Evolutionary conservation across 2,888 invertebrate genomes (phyloP), one percentile per base, ranked within the genome.

Genomic region (Pantelozetes paolii): DNA sequence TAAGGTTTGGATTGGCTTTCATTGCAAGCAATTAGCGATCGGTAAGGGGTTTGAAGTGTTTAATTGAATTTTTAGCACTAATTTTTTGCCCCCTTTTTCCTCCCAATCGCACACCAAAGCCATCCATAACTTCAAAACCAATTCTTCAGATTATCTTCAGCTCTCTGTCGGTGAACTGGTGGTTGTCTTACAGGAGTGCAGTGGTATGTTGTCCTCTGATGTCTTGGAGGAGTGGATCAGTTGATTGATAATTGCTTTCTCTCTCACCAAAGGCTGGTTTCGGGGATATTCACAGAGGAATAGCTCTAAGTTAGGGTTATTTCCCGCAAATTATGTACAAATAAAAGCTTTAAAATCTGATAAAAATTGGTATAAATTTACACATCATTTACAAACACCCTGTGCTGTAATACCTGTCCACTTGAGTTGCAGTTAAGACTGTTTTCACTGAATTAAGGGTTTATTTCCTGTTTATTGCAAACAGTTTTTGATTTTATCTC

Each of bases 81-180:
- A 13, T n/a, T n/a, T 20, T 20, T 50, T 20, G 50, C n/a, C n/a
- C n/a, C n/a, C n/a, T 78, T 78, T 88, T 40, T 6, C 18, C 13
- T 45, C 45, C 45, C 13, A n/a, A n/a, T n/a, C n/a, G n/a, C n/a
- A n/a, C n/a, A n/a, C 13, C 87, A 75, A 85, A 94, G 94, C 92
- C 80, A 90, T 94, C 76, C 92, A 92, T 84, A 94, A 93, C 82
- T 94, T 92, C 90, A 87, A 89, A 81, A 90, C 91, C 77, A 90
- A 91, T 83, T 76, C 76, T 18, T 76, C 77, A 71, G 77, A 79
- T 77, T 79, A 79, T 72, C 76, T 82, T 71, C 74, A 78, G 26
- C 75, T 96, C 79, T 92, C 93, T 83, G 92, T 95, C 79, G 95
- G 95, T 75, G 95, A 95, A 82, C 90, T 91, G 6, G 89, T 95